Base-by-base conservation (phyloP, 2,888 invertebrate genomes). In the Bruchidius siliquastri region DNA sequence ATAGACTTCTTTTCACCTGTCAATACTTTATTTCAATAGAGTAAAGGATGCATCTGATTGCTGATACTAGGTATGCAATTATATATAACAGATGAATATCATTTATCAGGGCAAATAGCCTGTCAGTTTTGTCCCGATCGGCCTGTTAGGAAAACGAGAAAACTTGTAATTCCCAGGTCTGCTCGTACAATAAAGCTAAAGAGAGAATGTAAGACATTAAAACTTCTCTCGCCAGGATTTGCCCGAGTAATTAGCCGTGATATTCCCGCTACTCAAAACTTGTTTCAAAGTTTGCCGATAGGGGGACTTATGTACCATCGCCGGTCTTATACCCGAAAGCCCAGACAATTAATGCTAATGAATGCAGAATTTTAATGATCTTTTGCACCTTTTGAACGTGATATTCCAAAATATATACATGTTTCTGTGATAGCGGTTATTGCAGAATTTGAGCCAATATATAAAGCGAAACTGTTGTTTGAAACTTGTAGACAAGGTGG, bases 201-300 rank as follows among this genome's bases (percentile, higher is more conserved):
- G 49, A 49, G 49, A 49, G 49, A 77, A 68, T 72, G 77, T 79
- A 77, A 79, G 82, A 83, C 82, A 82, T 83, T 83, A 81, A 84
- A 84, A 84, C 82, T 84, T 84, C 77, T 76, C 75, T 49, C 49
- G 49, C 49, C 76, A 80, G 82, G 82, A 83, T 83, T 84, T 83
- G 83, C 81, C 80, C 80, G 80, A 81, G 82, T 82, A 84, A 84
- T 84, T 84, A 84, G 80, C 78, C 80, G 80, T 80, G 83, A 81
- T 81, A 82, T 80, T 80, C 76, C 72, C 74, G 77, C 77, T 75
- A 49, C 49, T 49, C 49, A 49, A 49, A 49, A 49, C 49, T 49
- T 49, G 49, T 49, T 49, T 49, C 49, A 49, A 49, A 49, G 49
- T 49, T 49, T 49, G 49, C 49, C 49, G 49, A 49, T 49, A 49